A percentile compares a stretch with the other conserved stretches of the same genome.
Conservation (phyloP, 2,113 vertebrate genomes). For the Corapipo altera region DNA sequence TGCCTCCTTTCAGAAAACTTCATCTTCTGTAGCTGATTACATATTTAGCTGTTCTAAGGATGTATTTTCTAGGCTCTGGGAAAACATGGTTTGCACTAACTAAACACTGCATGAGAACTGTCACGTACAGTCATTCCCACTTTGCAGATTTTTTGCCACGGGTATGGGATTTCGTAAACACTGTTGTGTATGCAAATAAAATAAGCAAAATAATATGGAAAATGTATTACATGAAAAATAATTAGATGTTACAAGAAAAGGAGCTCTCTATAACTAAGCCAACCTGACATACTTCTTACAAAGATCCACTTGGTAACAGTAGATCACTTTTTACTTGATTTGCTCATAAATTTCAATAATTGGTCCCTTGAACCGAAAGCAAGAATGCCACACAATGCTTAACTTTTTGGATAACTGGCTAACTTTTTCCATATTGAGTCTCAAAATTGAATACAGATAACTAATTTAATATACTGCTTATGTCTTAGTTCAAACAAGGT, state of each 20-base stretch:
- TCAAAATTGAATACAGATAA: neutral
- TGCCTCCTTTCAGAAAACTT: neutral
- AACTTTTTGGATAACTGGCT: neutral
- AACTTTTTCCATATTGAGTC: neutral
- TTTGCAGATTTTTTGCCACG: neutral
- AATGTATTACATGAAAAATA: neutral
- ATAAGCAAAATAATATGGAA: neutral
- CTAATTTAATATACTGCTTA: neutral
- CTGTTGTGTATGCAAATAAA: neutral
- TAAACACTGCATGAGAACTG: neutral
- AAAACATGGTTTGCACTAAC: neutral
- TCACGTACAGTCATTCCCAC: neutral
- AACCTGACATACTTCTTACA: neutral
- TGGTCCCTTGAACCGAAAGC: neutral
- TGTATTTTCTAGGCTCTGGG: neutral
- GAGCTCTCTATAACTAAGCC: neutral
- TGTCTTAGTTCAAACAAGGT: neutral
- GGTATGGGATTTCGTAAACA: neutral
- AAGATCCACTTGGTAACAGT: neutral
- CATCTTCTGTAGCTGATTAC: neutral
- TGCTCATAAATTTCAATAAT: neutral
- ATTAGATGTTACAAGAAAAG: neutral
- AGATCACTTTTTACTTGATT: neutral
- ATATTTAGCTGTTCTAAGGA: neutral
- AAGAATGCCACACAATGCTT: neutral